Evolutionary conservation across 2,797 vertebrate genomes (phyloP).

Genomic region (Tragelaphus oryx): DNA sequence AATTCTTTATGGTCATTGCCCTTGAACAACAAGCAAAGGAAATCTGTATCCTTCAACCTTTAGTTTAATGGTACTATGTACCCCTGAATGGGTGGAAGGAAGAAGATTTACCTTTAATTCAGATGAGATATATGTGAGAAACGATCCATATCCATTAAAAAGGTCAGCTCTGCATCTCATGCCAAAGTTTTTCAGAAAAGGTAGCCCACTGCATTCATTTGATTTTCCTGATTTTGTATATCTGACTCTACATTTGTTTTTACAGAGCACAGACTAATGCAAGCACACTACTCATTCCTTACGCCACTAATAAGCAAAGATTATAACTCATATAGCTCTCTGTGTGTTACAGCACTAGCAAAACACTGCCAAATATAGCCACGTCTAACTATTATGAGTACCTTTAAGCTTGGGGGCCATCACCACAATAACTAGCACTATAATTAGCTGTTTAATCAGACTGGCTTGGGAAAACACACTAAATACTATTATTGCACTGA

Average conservation of each 20-base stretch:
- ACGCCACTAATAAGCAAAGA: slow-evolving; percentile 21
- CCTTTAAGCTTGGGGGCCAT: slow-evolving; percentile 12
- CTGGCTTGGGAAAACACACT: slow-evolving; percentile 12
- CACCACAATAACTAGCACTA: slow-evolving; percentile 8
- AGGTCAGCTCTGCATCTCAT: neutral
- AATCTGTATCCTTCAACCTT: neutral
- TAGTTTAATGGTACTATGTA: neutral
- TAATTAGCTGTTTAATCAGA: slow-evolving; percentile 57
- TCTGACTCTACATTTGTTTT: slow-evolving; percentile 8
- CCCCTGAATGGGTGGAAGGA: neutral
- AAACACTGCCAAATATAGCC: slow-evolving; percentile 43
- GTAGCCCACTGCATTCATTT: neutral
- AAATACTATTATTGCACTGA: slow-evolving; percentile 33
- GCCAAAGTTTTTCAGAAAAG: neutral
- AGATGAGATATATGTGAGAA: neutral
- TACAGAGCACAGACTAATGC: neutral
- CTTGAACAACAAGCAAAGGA: neutral
- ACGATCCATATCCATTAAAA: neutral
- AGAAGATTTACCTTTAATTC: neutral
- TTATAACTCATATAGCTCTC: slow-evolving; percentile 2
- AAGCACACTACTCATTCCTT: slow-evolving; percentile 29
- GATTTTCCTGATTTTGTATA: neutral
- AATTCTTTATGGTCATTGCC: neutral
- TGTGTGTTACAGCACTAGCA: neutral
- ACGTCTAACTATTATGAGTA: slow-evolving; percentile 49